These are phyloP conservation scores for Cyphomyrus plagiostoma DNA, from an alignment of 2,113 vertebrate species.

Conservation along the genomic window DNA sequence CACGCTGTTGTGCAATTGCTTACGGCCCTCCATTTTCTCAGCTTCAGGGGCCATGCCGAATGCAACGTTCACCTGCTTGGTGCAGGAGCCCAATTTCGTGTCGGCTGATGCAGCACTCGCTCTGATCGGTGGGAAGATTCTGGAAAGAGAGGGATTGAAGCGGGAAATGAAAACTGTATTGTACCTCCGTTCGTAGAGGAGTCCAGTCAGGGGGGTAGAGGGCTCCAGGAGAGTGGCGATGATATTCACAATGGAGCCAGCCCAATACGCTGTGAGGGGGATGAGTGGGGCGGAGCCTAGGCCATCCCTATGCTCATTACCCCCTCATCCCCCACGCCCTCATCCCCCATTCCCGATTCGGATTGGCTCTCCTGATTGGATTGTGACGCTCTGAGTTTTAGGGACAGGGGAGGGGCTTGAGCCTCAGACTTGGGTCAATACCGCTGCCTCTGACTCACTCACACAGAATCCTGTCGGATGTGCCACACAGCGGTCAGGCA, in stretches of 20 bases:
- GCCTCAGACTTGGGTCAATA: not conserved
- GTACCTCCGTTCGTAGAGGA: not conserved
- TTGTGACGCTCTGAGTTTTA: not conserved
- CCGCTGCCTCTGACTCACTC: not conserved
- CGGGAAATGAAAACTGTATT: not conserved
- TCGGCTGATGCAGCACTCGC: not conserved
- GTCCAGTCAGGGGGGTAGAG: not conserved
- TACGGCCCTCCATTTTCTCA: not conserved
- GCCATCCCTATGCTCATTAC: not conserved
- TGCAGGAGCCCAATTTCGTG: not conserved
- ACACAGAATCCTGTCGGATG: not conserved
- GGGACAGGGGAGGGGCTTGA: not conserved
- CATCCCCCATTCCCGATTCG: not conserved
- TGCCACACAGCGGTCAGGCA: not conserved
- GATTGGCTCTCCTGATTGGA: not conserved
- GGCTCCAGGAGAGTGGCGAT: not conserved
- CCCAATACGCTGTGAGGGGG: not conserved
- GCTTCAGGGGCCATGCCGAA: not conserved
- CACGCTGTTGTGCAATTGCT: not conserved
- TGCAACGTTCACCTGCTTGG: not conserved
- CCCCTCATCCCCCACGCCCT: not conserved
- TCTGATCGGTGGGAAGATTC: not conserved
- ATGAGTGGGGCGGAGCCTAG: not conserved
- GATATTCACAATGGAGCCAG: not conserved
- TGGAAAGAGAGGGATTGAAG: not conserved